Conservation (phyloP, 2,888 invertebrate species). For the Eupsilia transversa region DNA sequence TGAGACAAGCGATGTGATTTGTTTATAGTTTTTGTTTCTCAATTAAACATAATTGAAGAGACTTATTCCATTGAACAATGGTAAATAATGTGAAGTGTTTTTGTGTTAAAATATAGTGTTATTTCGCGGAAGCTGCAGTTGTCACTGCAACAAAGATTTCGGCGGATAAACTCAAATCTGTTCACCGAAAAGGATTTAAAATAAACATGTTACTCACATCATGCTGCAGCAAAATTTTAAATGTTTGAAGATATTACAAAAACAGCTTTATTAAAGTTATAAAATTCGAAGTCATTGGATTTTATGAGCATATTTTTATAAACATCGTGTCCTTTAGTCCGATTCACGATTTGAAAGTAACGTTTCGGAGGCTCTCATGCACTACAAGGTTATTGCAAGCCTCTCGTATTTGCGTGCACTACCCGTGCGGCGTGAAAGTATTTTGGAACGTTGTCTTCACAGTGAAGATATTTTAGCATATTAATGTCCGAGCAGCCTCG, state of each 20-base stretch:
- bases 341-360: conserved; percentile 75
- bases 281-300: conserved; percentile 25
- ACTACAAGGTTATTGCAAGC: conserved; percentile 82
- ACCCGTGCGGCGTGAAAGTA: conserved; percentile 88
- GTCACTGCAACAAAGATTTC: conserved; percentile 74
- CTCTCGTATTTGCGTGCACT: conserved; percentile 83
- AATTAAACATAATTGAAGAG: conserved; percentile 41
- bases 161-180: conserved; percentile 69
- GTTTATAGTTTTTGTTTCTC: conserved; percentile 72
- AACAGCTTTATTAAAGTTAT: conserved; percentile 15
- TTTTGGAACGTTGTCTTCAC: conserved; percentile 85
- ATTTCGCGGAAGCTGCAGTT: conserved; percentile 78
- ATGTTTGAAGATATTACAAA: conserved; percentile 11
- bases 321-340: conserved; percentile 60
- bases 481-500: conserved; percentile 79
- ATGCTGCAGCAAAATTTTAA: conserved; percentile 63
- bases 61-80: conserved; percentile 66
- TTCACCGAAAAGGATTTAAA: conserved; percentile 64
- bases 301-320: conserved; percentile 49
- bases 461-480: conserved; percentile 87
- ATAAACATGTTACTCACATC: conserved; percentile 59
- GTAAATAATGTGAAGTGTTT: conserved; percentile 74
- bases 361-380: conserved; percentile 77
- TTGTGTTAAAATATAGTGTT: conserved; percentile 71
- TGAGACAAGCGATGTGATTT: conserved; percentile 78